These are phyloP conservation scores for Barnardius zonarius DNA, from an alignment of 2,113 vertebrate genomes.

Conservation along the genomic window DNA sequence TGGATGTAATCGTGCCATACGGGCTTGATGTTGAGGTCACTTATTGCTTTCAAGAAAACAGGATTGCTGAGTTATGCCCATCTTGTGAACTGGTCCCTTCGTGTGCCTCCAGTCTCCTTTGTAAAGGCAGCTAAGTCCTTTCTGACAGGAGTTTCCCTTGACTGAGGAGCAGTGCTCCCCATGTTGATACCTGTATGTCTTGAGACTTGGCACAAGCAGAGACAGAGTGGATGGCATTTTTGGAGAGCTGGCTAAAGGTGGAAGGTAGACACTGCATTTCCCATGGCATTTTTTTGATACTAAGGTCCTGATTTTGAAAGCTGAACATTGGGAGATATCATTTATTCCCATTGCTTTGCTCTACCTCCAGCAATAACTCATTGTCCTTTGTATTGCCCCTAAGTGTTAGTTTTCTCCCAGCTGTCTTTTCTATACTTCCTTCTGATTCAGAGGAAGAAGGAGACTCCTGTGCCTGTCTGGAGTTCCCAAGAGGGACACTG, in stretches of 20 bases:
- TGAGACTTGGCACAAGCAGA: background rate
- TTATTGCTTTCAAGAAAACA: background rate
- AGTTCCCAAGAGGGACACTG: background rate
- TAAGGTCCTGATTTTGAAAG: background rate
- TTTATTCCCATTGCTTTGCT: background rate
- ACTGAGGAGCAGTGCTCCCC: background rate
- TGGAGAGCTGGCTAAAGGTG: background rate
- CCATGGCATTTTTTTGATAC: background rate
- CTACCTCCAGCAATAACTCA: background rate
- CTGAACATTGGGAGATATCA: background rate
- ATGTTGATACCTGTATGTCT: accelerated
- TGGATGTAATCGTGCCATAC: accelerated
- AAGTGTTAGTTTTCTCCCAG: background rate
- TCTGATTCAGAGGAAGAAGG: background rate
- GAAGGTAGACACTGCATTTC: background rate
- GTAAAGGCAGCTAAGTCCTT: background rate
- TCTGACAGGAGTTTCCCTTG: background rate
- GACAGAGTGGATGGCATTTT: background rate
- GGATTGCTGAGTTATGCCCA: background rate
- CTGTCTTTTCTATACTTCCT: background rate
- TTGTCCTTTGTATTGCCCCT: background rate
- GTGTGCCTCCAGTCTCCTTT: background rate
- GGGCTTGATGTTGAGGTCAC: too few species aligned
- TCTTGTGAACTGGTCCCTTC: background rate
- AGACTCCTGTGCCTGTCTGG: background rate